phyloP scores from a whole-genome alignment of 2,797 vertebrate species.

The Alfaro cultratus region DNA sequence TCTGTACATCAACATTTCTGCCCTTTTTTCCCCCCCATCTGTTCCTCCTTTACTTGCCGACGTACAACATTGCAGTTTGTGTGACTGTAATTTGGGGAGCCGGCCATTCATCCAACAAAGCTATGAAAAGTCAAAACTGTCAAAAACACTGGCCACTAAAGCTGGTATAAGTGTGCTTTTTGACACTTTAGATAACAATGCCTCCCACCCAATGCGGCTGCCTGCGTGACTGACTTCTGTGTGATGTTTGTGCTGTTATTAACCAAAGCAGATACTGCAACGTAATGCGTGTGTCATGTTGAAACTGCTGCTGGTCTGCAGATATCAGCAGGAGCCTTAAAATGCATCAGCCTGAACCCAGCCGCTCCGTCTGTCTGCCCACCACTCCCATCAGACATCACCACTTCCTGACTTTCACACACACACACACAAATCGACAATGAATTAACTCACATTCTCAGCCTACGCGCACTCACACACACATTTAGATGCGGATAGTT shows the following conservation, averaged over 20 bases:
- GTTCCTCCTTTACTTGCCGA: slow-evolving; percentile 12
- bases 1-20: slow-evolving; percentile 11
- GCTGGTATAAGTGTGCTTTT: slow-evolving; percentile 13
- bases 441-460: slow-evolving; percentile 1
- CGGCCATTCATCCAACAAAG: slow-evolving; percentile 17
- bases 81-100: slow-evolving; percentile 22
- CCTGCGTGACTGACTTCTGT: slow-evolving; percentile 24
- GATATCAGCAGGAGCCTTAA: slow-evolving; percentile 54
- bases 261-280: slow-evolving; percentile 32
- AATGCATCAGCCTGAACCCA: slow-evolving; percentile 46
- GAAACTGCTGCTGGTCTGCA: slow-evolving; percentile 41
- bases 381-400: slow-evolving; percentile 51
- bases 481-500: slow-evolving; percentile 45
- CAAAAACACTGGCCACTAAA: slow-evolving; percentile 6
- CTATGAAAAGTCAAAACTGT: slow-evolving; percentile 29
- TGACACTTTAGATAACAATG: slow-evolving; percentile 28
- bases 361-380: slow-evolving; percentile 11
- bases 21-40: slow-evolving; percentile 3
- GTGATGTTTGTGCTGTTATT: slow-evolving; percentile 26
- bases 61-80: slow-evolving; percentile 16
- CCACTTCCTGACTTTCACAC: slow-evolving; percentile 50
- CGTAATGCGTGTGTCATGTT: slow-evolving; percentile 33
- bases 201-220: slow-evolving; percentile 16
- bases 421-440: slow-evolving; percentile 24
- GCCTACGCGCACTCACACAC: not conserved